Evolutionary conservation across 2,113 vertebrate genomes (phyloP), one percentile per base, ranked within the genome.

Genomic region (Bufo gargarizans): DNA sequence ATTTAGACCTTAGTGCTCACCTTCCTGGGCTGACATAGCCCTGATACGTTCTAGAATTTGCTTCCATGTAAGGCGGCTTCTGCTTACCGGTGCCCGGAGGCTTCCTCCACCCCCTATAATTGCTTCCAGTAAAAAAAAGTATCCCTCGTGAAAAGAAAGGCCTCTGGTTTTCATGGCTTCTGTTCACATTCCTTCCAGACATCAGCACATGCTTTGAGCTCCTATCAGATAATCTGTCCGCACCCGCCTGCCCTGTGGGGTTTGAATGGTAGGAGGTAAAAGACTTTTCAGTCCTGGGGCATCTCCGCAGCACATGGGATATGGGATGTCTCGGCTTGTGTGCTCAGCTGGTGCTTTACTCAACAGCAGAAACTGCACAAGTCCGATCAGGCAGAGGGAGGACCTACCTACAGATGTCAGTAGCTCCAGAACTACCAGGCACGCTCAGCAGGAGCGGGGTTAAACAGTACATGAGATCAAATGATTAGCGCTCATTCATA

Each of bases 21-120:
- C 76, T 79, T 87, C 61, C 14, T 9, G 16, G 33, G 63, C n/a
- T 77, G 84, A 77, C 85, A 56, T 86, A 56, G 49, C 65, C 76
- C 77, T 86, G 53, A 74, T 88, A 45, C 67, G 8, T 59, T 74
- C 10, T 69, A 33, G 43, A 45, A 56, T 3, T 17, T 80, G 7
- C 58, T 88, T 83, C 87, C 87, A 88, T 88, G 87, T 88, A 88
- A 88, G 87, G 87, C 80, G 84, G 71, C 69, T 74, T 22, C 49
- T 82, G 67, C 79, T 58, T 50, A 61, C 56, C 17, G 10, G n/a
- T 77, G 80, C 71, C 87, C 56, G 19, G 9, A 67, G 87, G 47
- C 69, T 84, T 61, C 72, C 47, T 22, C 56, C 45, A 74, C 63
- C 80, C 80, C 86, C 45, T 84, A 22, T 84, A 88, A 84, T 88